Conservation (phyloP, 30 jellyfish, hydroid and myxozoan genomes). For the Aurelia sp. region DNA sequence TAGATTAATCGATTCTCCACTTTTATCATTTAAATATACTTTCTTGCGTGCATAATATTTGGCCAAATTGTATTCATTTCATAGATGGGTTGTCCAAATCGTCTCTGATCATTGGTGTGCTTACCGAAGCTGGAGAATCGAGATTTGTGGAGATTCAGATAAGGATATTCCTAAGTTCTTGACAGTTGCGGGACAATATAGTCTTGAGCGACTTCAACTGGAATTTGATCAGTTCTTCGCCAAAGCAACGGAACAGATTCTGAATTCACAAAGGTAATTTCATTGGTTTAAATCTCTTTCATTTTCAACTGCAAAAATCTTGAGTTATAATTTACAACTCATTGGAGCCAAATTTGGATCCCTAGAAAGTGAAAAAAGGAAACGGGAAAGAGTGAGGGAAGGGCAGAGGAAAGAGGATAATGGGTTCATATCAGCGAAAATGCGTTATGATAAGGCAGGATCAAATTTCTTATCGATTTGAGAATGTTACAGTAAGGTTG, state of each 20-base stretch:
- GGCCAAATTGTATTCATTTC: not conserved
- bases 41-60: not conserved
- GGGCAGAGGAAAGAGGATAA: too few relatives aligned
- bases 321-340: too few relatives aligned
- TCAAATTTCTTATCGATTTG: too few relatives aligned
- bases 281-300: too few relatives aligned
- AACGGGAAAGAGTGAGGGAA: too few relatives aligned
- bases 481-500: too few relatives aligned
- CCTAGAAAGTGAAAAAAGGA: too few relatives aligned
- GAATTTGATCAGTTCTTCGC: conserved; percentile 91
- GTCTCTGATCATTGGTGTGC: conserved; percentile 95
- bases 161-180: conserved; percentile 70
- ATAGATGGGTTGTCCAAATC: conserved; percentile 83
- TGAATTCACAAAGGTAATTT: conserved; percentile 81
- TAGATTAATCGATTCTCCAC: too few relatives aligned
- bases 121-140: conserved; percentile 80
- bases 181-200: conserved; percentile 60
- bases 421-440: too few relatives aligned
- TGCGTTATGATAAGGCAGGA: too few relatives aligned
- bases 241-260: conserved; percentile 69
- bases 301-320: too few relatives aligned
- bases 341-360: too few relatives aligned
- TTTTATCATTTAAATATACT: not conserved
- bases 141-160: conserved; percentile 76
- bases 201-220: conserved; percentile 79